Base-by-base conservation (phyloP, 2,888 invertebrate genomes). In the Melanargia galathea region DNA sequence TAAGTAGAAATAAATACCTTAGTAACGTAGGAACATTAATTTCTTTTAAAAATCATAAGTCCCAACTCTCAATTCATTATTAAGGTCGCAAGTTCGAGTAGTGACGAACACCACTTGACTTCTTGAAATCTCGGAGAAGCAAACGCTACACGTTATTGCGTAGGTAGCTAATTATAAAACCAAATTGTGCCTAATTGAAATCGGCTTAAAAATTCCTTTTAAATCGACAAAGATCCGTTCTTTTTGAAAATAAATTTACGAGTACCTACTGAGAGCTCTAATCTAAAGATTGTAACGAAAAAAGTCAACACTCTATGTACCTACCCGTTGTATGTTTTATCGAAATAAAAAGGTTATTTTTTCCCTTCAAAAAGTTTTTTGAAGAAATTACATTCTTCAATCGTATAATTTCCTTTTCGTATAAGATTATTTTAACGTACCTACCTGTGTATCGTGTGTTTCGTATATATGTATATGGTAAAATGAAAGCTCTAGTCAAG, bases 31-130 rank as follows among this genome's bases (percentile, higher is more conserved):
- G 3, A 10, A 52, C 10, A 51, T 30, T 33, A 35, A 52, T 52
- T 33, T 33, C 11, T 13, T 52, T 52, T 52, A 18, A 11, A 33
- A 1, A 33, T 52, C 33, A 52, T 35, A 24, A 22, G 30, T 33
- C 11, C 18, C 11, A 20, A 52, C 20, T 33, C 11, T 13, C 18
- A 13, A 35, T 33, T 52, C 18, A 35, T 52, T 35, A 20, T 52
- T 16, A 30, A 6, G 11, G 18, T 20, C 33, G 33, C 52, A 52
- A 35, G 18, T 13, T 52, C 13, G 35, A 33, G 52, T 35, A 30
- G 30, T 6, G 6, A 13, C 33, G 11, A 20, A 52, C 52, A 33
- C 33, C 52, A 52, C 52, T 52, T 52, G 52, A 52, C 52, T 1
- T 20, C 20, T 20, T 22, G 20, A 35, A 52, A 20, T 18, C 51